These are phyloP conservation scores for Microtus montanus DNA, from an alignment of 2,113 vertebrate species.

Conservation along the genomic window DNA sequence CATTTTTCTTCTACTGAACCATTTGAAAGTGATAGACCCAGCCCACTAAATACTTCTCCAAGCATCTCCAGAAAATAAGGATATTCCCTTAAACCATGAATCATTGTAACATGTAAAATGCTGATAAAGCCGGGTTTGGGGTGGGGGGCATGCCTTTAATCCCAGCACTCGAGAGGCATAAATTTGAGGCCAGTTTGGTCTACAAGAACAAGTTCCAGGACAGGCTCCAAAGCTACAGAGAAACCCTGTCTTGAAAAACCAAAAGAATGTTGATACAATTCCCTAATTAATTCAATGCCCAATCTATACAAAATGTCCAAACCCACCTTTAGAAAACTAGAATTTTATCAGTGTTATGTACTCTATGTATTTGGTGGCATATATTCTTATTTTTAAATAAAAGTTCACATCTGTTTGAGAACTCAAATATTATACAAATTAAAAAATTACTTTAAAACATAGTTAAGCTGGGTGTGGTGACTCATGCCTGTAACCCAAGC, in stretches of 20 bases:
- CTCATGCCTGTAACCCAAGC: background rate
- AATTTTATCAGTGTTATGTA: background rate
- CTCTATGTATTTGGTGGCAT: background rate
- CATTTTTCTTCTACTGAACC: conserved; percentile 1
- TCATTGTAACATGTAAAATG: background rate
- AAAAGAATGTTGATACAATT: background rate
- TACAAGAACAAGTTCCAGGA: no score
- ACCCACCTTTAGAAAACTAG: background rate
- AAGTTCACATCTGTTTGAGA: background rate
- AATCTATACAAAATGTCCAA: background rate
- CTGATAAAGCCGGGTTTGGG: background rate
- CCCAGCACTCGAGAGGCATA: no score
- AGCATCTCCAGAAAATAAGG: conserved; percentile 18
- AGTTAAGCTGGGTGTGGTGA: background rate
- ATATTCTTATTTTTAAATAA: background rate
- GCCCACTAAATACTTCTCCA: background rate
- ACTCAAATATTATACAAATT: background rate
- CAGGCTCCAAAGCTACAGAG: no score
- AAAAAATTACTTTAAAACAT: background rate
- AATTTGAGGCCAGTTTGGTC: no score
- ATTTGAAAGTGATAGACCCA: background rate
- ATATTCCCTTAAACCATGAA: background rate
- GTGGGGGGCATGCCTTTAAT: no score
- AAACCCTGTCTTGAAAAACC: no score
- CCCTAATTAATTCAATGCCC: background rate